Evolutionary conservation across 2,113 vertebrate genomes (phyloP), one percentile per base, ranked within the genome.

Genomic region (Neodontobutis hainanensis): DNA sequence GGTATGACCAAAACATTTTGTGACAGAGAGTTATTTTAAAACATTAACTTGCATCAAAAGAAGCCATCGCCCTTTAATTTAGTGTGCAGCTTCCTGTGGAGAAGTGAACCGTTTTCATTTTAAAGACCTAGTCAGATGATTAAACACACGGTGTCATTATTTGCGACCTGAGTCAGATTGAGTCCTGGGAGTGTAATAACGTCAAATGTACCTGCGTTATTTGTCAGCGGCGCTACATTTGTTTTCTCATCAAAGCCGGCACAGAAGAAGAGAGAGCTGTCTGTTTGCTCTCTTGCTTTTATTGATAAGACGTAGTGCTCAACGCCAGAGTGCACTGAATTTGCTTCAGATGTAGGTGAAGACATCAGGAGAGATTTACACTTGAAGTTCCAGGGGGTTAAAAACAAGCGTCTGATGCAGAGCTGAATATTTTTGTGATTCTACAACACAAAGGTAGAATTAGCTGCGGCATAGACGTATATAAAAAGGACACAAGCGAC

Each of bases 311-410:
- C 55, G 68, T 80, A 82, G 68, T 60, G 77, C 78, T 83, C 36
- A 72, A 73, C 3, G 51, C 69, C 60, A 47, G 58, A 61, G 67
- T 42, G 36, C 57, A 50, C 5, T 40, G 73, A 68, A 81, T 79
- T 65, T 43, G 60, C 72, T 70, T 89, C 80, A 89, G 77, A 89
- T 81, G 83, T 73, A 75, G 78, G 45, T 85, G 79, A 90, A 85
- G 86, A 91, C 84, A 90, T 88, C 84, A 90, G 78, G 70, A 84
- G 75, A 76, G 78, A 79, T 75, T 85, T 89, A 77, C 51, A 73
- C 74, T 88, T 81, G 81, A 85, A 86, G 87, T 84, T 77, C 76
- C 78, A 76, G 73, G 42, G 62, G 42, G 62, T 53, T 61, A 38
- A 58, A 70, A 55, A 65, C 61, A 63, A 73, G 73, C 38, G 68